Conservation (phyloP, 2,888 invertebrate species). For the Eurois occulta region DNA sequence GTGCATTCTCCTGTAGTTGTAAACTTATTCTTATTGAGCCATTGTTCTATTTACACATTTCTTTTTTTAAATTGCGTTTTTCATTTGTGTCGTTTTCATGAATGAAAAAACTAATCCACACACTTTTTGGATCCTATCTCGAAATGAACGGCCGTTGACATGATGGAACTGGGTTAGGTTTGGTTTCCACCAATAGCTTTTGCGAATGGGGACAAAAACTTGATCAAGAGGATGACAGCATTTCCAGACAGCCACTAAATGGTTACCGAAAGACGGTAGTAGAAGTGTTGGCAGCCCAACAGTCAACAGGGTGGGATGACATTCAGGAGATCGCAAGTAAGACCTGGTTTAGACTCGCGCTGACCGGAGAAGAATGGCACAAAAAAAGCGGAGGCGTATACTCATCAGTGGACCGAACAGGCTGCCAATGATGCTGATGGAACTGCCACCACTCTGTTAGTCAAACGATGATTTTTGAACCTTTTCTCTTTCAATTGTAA, state of each 20-base stretch:
- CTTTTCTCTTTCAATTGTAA: background rate
- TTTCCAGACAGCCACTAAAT: background rate
- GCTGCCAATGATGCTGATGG: background rate
- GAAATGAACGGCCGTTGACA: background rate
- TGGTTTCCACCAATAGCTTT: background rate
- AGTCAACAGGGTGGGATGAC: background rate
- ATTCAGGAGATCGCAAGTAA: background rate
- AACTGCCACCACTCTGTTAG: background rate
- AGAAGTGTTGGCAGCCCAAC: background rate
- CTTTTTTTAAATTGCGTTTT: background rate
- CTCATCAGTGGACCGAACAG: too few relatives aligned
- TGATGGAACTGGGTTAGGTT: background rate
- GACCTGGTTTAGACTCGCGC: background rate
- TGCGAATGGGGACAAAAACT: background rate
- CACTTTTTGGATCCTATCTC: background rate
- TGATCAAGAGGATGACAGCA: background rate
- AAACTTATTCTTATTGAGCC: conserved; percentile 28
- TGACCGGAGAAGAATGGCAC: background rate
- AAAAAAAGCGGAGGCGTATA: background rate
- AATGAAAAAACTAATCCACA: background rate
- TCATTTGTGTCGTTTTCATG: background rate
- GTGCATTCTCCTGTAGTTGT: conserved; percentile 46
- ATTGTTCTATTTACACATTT: conserved; percentile 6
- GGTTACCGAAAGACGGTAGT: background rate
- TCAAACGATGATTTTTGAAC: background rate